phyloP scores from a whole-genome alignment of 2,797 vertebrate genomes.

The Crocodylus rhombifer region DNA sequence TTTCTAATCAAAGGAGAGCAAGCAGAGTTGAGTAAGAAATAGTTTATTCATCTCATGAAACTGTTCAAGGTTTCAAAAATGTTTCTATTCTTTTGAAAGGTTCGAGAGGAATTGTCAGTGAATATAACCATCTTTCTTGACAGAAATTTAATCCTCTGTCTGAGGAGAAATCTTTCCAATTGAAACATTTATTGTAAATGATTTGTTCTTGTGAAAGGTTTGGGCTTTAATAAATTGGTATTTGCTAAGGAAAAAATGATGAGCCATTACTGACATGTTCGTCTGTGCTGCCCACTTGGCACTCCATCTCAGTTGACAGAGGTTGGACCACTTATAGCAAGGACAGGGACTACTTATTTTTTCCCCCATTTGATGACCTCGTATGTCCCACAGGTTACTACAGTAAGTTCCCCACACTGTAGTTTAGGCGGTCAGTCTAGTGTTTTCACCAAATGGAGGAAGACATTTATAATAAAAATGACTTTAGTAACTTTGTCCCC shows the following conservation, averaged over 20 bases:
- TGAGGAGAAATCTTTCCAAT: not conserved
- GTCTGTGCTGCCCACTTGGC: not conserved
- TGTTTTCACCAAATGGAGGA: not conserved
- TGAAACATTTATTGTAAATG: not conserved
- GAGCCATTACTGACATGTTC: too few relatives aligned
- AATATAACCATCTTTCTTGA: too few relatives aligned
- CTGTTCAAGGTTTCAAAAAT: too few relatives aligned
- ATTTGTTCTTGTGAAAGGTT: not conserved
- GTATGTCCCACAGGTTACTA: constrained; percentile 8
- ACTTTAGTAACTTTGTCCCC: not conserved
- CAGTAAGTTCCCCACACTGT: not conserved
- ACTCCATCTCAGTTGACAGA: not conserved
- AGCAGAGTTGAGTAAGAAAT: too few relatives aligned
- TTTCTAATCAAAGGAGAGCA: too few relatives aligned
- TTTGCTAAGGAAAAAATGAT: not conserved
- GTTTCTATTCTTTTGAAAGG: too few relatives aligned
- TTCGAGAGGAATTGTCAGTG: not conserved
- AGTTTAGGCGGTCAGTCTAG: not conserved
- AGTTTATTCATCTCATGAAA: too few relatives aligned
- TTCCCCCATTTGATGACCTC: not conserved
- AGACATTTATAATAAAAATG: not conserved
- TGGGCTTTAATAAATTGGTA: not conserved
- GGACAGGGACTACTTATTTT: not conserved
- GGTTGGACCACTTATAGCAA: not conserved
- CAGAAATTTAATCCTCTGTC: not conserved